Evolutionary conservation across 2,113 vertebrate species (phyloP).

Genomic region (Pluvianellus socialis): DNA sequence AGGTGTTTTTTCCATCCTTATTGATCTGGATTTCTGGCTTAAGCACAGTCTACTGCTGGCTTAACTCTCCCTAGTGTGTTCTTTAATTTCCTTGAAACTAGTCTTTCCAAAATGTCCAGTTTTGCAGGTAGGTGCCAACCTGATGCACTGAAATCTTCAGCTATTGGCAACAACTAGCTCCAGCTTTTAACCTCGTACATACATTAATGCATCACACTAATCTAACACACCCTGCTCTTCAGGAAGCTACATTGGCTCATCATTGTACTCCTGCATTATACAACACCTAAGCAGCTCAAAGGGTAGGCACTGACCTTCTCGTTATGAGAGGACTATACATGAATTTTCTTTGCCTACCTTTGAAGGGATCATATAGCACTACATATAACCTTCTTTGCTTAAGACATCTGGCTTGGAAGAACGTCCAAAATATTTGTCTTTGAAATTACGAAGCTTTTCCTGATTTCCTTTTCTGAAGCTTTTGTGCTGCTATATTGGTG

Average conservation of each 20-base stretch:
- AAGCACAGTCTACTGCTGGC: neutral
- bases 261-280: neutral
- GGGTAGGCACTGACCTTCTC: neutral
- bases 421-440: neutral
- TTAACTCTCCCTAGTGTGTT: neutral
- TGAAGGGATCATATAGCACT: neutral
- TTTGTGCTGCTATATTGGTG: neutral
- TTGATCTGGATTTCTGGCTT: neutral
- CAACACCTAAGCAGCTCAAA: neutral
- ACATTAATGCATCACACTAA: neutral
- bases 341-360: neutral
- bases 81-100: neutral
- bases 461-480: neutral
- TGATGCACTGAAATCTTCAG: neutral
- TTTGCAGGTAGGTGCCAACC: neutral
- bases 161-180: neutral
- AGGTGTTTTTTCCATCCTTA: neutral
- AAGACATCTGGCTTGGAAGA: neutral
- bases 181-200: neutral
- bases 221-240: neutral
- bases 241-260: neutral
- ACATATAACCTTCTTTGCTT: neutral
- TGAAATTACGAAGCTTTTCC: neutral
- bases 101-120: neutral
- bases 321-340: neutral